Evolutionary conservation across 2,113 vertebrate genomes (phyloP), one percentile per base, ranked within the genome.

Genomic region (Myanophis thanlyinensis): DNA sequence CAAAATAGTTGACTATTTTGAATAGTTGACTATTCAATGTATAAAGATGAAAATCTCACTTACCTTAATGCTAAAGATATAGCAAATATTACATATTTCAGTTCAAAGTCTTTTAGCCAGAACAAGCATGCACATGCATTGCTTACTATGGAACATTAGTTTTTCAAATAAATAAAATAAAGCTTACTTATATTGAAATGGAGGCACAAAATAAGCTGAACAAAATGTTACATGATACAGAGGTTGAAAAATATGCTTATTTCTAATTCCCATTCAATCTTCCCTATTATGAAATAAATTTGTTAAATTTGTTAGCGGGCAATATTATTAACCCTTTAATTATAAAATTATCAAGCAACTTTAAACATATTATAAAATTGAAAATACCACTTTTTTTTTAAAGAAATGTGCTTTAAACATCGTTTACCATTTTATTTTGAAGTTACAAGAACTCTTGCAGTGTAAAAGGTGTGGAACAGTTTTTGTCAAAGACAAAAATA

Each of bases 71-170:
- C 93, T n/a, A 11, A 35, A 97, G 96, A 59, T 96, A 96, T 53
- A 93, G 94, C 1, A 91, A 89, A 73, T 96, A 90, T 86, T 86
- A 97, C 35, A 25, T 62, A 23, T 92, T 92, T 95, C 73, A 90
- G 91, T 94, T 94, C 94, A 67, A 95, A 96, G 47, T 86, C 27
- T 56, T 88, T 89, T 87, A 95, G 88, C 93, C 94, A 96, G 92
- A 91, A 96, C 52, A 40, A 96, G 90, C 97, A 98, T 97, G 97
- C 97, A 97, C 97, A 97, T 98, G 97, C 98, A 96, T 90, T 93
- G 90, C 54, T 94, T 35, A 89, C 94, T 95, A 92, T 67, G 88
- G 92, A 2, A 85, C 84, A 92, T 92, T 91, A 97, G 95, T 89
- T 86, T 95, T 87, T 95, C 27, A 93, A 56, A 87, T 95, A 90